Evolutionary conservation across 2,113 vertebrate genomes (phyloP), one percentile per base, ranked within the genome.

Genomic region (Hirundichthys speculiger): DNA sequence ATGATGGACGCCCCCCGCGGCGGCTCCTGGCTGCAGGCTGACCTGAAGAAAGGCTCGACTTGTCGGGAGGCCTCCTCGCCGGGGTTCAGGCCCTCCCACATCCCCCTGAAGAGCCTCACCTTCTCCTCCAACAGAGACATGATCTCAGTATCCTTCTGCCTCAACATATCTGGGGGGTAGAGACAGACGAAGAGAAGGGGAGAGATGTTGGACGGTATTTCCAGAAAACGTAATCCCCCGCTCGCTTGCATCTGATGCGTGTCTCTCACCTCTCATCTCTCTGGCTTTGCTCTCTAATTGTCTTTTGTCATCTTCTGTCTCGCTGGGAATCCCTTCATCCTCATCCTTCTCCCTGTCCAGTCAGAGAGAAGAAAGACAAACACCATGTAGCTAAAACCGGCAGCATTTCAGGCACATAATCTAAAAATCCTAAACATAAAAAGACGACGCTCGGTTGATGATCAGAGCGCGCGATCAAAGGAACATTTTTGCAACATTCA

Each of bases 321-420:
- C 97, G 9, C 95, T 98, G 7, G 96, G 96, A 64, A 98, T 94
- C 14, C 96, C 97, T 90, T 99, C 97, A 7, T 99, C 97, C 73
- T 99, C 97, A 58, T 99, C 96, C 73, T 95, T 95, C 62, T 96
- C 95, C 91, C 97, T 99, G 88, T 25, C 19, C 46, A 46, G 72
- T 9, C 39, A 30, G 66, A 18, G n/a, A 20, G n/a, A 18, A 59
- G 1, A 40, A 19, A 34, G 19, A 27, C 3, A 42, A 11, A 49
- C 25, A 21, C 15, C 2, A 60, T 40, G 19, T 14, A 24, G 34
- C 3, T 13, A 10, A 45, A 65, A 42, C 18, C 14, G 1, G 39
- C 10, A 51, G 2, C 42, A 18, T 19, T 4, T 16, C 13, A 24
- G 45, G 13, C 14, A 43, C 3, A 49, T 2, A n/a, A 19, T 21